Base-by-base conservation (phyloP, 2,797 vertebrate genomes). In the Erpetoichthys calabaricus region DNA sequence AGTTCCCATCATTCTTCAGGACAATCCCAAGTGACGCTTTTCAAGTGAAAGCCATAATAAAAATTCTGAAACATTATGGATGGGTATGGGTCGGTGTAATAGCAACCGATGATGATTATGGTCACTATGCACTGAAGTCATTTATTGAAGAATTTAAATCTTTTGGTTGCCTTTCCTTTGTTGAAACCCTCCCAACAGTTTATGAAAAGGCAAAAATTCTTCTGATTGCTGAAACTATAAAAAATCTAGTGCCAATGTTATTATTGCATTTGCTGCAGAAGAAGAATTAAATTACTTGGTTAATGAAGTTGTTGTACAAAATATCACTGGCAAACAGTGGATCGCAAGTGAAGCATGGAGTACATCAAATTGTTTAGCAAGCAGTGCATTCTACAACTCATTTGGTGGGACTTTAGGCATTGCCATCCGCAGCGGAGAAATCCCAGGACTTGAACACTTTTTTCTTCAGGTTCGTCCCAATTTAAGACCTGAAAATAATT, bases 1-100 rank as follows among this genome's bases (percentile, higher is more conserved):
- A 85, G 57, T 91, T 88, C 56, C 84, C 80, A 2, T 70, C 80
- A 47, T 90, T 85, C 65, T 75, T 89, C 65, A 71, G 75, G 3
- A 83, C 75, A 2, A 80, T 88, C 67, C 74, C 82, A 4, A 88
- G 80, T 57, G 86, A 89, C 49, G 57, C 67, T 41, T 73, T 76
- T 57, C 85, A 87, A 56, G 80, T 75, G 0, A 68, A 63, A 46
- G 86, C 80, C 44, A 67, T 88, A 66, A 79, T 76, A 7, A 63
- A 61, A 6, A 73, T 88, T 42, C 73, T 86, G 42, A 64, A 64
- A 52, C 82, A 85, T 59, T 89, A 89, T 55, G 73, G 75, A 10
- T 91, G 89, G 84, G 84, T 73, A 41, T 91, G 88, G 85, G 75
- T 88, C 5, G 87, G 84, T 3, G 64, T 85, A 5, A 78, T 86